These are phyloP conservation scores for Nyctalus aviator DNA, from an alignment of 2,797 vertebrate species.

Conservation along the genomic window DNA sequence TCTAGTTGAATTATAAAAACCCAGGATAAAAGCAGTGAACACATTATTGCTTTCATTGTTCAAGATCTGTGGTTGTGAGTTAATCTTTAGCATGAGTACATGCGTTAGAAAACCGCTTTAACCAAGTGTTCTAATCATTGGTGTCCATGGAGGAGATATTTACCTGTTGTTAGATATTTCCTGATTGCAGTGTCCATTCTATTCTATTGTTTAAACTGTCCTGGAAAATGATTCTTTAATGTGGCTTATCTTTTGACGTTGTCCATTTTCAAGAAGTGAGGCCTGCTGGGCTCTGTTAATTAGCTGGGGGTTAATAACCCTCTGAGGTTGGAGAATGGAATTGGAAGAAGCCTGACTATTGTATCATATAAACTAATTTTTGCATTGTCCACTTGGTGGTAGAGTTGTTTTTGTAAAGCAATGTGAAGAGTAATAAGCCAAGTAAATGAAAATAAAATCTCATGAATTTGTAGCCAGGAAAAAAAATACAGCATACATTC, in stretches of 20 bases:
- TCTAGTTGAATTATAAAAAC: neutral
- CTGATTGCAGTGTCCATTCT: neutral
- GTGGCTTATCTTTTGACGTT: slow-evolving; percentile 25
- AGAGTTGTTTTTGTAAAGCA: slow-evolving; percentile 64
- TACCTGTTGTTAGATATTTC: neutral
- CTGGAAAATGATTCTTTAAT: neutral
- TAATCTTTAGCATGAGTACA: neutral
- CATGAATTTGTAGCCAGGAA: slow-evolving; percentile 18
- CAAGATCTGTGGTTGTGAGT: neutral
- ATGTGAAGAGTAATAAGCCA: neutral
- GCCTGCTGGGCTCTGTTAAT: neutral
- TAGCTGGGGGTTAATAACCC: slow-evolving; percentile 5
- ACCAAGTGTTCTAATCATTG: neutral
- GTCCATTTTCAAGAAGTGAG: neutral
- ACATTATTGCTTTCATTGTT: neutral
- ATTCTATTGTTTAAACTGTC: neutral
- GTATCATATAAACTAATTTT: slow-evolving; percentile 40
- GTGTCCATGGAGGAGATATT: slow-evolving; percentile 13
- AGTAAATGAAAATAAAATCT: slow-evolving; percentile 42
- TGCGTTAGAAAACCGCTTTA: neutral
- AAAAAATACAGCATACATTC: neutral
- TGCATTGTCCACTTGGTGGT: slow-evolving; percentile 68
- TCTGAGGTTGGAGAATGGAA: slow-evolving; percentile 16
- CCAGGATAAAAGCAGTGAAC: slow-evolving; percentile 35
- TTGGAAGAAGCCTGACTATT: slow-evolving; percentile 22